Percentiles rank a stretch among this genome's conserved stretches.
These are phyloP conservation scores for Ageneiosus marmoratus DNA, from an alignment of 2,113 vertebrate species.

Conservation along the genomic window DNA sequence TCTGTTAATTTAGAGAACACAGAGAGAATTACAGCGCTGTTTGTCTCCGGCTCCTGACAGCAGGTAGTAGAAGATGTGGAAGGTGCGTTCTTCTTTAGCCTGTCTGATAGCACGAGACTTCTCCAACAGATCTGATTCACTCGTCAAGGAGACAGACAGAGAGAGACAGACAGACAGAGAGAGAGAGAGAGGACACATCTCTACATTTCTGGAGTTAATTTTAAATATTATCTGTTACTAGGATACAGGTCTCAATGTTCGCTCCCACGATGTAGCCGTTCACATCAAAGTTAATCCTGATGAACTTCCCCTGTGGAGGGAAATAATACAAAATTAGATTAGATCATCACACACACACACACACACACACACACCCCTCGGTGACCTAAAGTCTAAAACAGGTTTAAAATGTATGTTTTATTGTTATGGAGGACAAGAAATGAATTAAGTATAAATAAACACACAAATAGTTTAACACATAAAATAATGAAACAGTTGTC, in stretches of 20 bases:
- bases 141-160: conserved; percentile 63
- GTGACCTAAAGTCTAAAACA: neutral
- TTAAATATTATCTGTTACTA: conserved; percentile 50
- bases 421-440: too few species aligned
- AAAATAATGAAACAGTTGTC: too few species aligned
- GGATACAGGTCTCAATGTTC: conserved; percentile 99
- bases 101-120: conserved; percentile 88
- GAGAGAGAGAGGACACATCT: neutral
- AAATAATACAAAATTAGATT: neutral
- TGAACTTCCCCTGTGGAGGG: conserved; percentile 88
- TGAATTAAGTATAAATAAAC: too few species aligned
- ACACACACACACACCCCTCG: neutral
- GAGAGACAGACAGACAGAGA: neutral
- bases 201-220: neutral
- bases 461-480: too few species aligned
- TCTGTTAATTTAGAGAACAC: too few species aligned
- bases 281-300: conserved; percentile 98
- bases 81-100: conserved; percentile 86
- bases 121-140: conserved; percentile 80
- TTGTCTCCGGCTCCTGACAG: conserved; percentile 83
- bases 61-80: conserved; percentile 89
- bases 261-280: conserved; percentile 97
- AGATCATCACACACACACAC: neutral
- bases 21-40: conserved; percentile 69
- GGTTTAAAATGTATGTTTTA: neutral